Conservation (phyloP, 2,888 invertebrate species). For the Pyrrhosoma nymphula region DNA sequence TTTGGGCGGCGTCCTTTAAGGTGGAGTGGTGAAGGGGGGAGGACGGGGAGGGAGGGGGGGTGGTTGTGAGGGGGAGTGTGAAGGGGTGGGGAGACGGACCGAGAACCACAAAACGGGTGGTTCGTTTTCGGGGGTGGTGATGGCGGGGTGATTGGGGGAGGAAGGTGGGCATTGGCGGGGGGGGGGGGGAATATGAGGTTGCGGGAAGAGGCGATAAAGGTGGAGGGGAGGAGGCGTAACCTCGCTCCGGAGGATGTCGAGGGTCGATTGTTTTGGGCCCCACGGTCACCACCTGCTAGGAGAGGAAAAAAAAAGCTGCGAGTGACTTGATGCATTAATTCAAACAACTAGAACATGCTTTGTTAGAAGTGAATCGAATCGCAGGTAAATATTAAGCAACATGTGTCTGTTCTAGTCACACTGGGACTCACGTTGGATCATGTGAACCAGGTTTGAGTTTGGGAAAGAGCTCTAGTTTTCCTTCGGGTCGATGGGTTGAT, state of each 20-base stretch:
- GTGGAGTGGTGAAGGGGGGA: background rate
- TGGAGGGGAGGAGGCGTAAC: background rate
- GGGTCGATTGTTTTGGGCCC: background rate
- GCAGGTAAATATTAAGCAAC: no score
- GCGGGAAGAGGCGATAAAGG: no score
- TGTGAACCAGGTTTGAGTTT: no score
- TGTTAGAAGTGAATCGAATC: no score
- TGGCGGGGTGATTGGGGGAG: background rate
- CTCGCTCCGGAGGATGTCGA: background rate
- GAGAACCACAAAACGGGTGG: background rate
- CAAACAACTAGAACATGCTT: no score
- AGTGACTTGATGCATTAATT: no score
- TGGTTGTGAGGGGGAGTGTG: background rate
- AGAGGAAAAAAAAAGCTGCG: background rate
- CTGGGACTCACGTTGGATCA: no score
- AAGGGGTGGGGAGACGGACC: background rate
- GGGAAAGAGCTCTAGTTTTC: no score
- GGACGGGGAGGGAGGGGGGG: background rate
- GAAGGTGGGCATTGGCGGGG: background rate
- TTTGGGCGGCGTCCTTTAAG: constrained; percentile 56
- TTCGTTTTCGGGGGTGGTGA: background rate
- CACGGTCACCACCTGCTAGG: background rate
- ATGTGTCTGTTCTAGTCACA: no score
- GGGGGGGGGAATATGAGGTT: no score
- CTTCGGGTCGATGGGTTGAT: no score